Evolutionary conservation across 2,888 invertebrate genomes (phyloP), one percentile per base, ranked within the genome.

Genomic region (Lomographa bimaculata): DNA sequence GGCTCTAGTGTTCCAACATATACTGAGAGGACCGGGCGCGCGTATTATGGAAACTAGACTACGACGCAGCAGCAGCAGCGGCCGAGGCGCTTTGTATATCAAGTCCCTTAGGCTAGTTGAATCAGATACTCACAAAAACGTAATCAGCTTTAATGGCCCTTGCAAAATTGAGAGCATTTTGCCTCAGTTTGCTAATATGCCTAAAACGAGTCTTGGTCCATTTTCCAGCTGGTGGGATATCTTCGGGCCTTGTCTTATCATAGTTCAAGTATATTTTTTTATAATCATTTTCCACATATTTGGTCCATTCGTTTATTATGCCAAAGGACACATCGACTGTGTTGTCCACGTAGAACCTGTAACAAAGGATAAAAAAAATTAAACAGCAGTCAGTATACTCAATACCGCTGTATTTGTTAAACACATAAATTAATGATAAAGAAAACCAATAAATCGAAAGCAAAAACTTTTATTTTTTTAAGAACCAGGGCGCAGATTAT

Each of bases 101-200:
- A n/a, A n/a, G n/a, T n/a, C n/a, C n/a, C n/a, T n/a, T n/a, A n/a
- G n/a, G n/a, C n/a, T n/a, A n/a, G n/a, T n/a, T n/a, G n/a, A n/a
- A n/a, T n/a, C n/a, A n/a, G n/a, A n/a, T 40, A 89, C 92, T 91
- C 89, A 97, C 97, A 89, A 96, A 94, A 48, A 97, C 73, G 78
- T 92, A 98, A 80, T 98, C 97, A 3, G 97, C 96, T 97, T 97
- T 97, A 35, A 92, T 90, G 51, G 91, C 79, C 52, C 94, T 91
- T 0, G 94, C 96, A 69, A 92, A 90, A 19, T 91, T 75, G 4
- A 97, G 74, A 0, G 95, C 95, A 50, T 92, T 82, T 72, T 98
- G 96, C 58, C 97, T 92, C 25, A 97, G 71, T 8, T 85, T 68
- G 46, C 98, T 97, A 6, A 98, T 83, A 78, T 97, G 94, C 14